Conservation (phyloP, 2,888 invertebrate species). For the Aphelenchoides bicaudatus region DNA sequence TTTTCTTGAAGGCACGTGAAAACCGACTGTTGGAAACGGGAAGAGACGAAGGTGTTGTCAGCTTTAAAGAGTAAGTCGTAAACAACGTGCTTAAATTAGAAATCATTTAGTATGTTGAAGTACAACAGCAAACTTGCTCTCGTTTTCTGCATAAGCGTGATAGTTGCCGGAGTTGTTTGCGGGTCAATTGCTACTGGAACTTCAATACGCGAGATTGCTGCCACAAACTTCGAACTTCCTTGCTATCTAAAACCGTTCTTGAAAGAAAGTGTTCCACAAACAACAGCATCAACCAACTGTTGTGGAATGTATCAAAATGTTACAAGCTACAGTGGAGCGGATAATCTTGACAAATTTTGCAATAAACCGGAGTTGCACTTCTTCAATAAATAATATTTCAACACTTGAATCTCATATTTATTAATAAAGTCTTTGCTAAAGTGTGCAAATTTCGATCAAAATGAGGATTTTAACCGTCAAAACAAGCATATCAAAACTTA, state of each 20-base stretch:
- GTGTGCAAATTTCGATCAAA: too few species aligned
- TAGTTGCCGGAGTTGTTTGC: neutral
- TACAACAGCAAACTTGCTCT: neutral
- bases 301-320: slow-evolving; percentile 5
- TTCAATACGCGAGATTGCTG: neutral
- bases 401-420: too few species aligned
- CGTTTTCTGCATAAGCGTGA: neutral
- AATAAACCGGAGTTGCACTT: neutral
- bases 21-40: neutral
- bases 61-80: slow-evolving; percentile 4
- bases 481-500: too few species aligned
- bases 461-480: too few species aligned
- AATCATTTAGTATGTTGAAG: too few species aligned
- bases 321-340: neutral
- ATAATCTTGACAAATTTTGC: neutral
- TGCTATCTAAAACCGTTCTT: slow-evolving; percentile 2
- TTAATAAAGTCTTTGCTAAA: too few species aligned
- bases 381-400: neutral
- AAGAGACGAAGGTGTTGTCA: neutral
- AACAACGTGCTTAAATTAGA: neutral
- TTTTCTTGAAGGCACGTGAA: slow-evolving; percentile 4
- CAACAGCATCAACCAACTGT: neutral
- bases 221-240: neutral
- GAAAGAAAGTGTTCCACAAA: neutral
- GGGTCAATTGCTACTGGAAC: neutral